Evolutionary conservation across 2,797 vertebrate genomes (phyloP).

Genomic region (Monodelphis domestica): DNA sequence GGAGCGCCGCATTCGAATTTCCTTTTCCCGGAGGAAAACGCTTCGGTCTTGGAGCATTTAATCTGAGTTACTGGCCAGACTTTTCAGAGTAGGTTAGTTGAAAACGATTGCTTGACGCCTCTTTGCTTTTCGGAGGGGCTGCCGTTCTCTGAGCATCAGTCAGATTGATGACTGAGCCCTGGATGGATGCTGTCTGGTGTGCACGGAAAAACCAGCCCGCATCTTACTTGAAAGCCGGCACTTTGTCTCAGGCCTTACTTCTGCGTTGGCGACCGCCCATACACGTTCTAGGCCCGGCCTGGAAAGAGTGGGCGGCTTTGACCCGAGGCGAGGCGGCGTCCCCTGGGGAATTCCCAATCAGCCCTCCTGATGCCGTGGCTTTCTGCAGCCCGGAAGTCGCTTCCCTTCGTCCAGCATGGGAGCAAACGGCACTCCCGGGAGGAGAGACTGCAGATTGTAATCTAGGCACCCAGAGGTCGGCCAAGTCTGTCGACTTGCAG

Average conservation of each 20-base stretch:
- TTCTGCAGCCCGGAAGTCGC: neutral
- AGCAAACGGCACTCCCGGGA: constrained; percentile 16
- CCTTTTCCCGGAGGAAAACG: neutral
- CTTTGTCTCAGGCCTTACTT: neutral
- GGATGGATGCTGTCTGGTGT: neutral
- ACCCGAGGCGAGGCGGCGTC: too few relatives aligned
- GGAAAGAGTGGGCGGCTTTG: too few relatives aligned
- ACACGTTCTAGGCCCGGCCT: neutral
- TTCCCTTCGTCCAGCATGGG: constrained; percentile 4
- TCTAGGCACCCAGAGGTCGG: constrained; percentile 17
- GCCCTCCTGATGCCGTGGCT: too few relatives aligned
- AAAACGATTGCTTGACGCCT: neutral
- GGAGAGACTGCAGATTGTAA: neutral
- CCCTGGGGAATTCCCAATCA: too few relatives aligned
- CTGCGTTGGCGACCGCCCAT: neutral
- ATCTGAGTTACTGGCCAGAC: neutral
- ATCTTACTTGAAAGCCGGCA: neutral
- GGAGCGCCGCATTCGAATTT: neutral
- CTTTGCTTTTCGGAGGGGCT: neutral
- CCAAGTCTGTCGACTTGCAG: neutral
- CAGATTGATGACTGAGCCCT: neutral
- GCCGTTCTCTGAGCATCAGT: neutral
- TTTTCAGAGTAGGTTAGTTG: neutral
- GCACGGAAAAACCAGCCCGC: neutral
- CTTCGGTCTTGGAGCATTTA: neutral